These are phyloP conservation scores for Micropoecilia bifurca DNA, from an alignment of 2,797 vertebrate species.

Conservation along the genomic window DNA sequence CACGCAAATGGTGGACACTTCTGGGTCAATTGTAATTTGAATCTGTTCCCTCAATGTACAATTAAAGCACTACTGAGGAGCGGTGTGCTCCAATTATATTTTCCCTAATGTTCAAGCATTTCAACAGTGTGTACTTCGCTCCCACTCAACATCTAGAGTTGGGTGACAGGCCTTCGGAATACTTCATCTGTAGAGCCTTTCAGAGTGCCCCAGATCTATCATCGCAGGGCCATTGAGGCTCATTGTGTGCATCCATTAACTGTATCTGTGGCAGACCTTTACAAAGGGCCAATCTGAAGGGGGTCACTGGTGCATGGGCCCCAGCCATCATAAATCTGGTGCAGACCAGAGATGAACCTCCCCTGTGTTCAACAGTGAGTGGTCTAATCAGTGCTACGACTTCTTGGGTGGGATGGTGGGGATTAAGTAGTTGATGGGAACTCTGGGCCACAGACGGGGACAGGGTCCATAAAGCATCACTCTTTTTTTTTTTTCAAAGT, in stretches of 20 bases:
- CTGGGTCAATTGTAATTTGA: slow-evolving; percentile 60
- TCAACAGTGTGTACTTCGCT: slow-evolving; percentile 29
- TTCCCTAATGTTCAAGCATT: slow-evolving; percentile 55
- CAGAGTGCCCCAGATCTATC: slow-evolving; percentile 75
- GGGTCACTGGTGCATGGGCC: slow-evolving; percentile 74
- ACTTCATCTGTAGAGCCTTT: slow-evolving; percentile 69
- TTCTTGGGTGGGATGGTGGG: slow-evolving; percentile 58
- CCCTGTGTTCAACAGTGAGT: slow-evolving; percentile 72
- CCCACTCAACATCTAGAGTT: slow-evolving; percentile 45
- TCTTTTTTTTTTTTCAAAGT: slow-evolving; percentile 61
- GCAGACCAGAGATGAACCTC: slow-evolving; percentile 63
- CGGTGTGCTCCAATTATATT: slow-evolving; percentile 61
- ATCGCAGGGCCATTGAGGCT: slow-evolving; percentile 63
- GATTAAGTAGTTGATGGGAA: slow-evolving; percentile 27
- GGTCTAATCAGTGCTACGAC: slow-evolving; percentile 68
- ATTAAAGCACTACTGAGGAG: slow-evolving; percentile 65
- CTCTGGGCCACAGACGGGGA: slow-evolving; percentile 23
- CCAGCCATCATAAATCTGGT: slow-evolving; percentile 76
- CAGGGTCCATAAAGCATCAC: slow-evolving; percentile 38
- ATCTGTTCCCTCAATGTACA: slow-evolving; percentile 61
- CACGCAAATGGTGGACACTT: slow-evolving; percentile 50
- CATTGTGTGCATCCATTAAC: slow-evolving; percentile 78
- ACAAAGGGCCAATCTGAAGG: slow-evolving; percentile 71
- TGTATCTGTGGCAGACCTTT: slow-evolving; percentile 67
- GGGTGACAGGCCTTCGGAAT: slow-evolving; percentile 59